Evolutionary conservation across 2,888 invertebrate genomes (phyloP), one percentile per base, ranked within the genome.

Genomic region (Lasioglossum morio): DNA sequence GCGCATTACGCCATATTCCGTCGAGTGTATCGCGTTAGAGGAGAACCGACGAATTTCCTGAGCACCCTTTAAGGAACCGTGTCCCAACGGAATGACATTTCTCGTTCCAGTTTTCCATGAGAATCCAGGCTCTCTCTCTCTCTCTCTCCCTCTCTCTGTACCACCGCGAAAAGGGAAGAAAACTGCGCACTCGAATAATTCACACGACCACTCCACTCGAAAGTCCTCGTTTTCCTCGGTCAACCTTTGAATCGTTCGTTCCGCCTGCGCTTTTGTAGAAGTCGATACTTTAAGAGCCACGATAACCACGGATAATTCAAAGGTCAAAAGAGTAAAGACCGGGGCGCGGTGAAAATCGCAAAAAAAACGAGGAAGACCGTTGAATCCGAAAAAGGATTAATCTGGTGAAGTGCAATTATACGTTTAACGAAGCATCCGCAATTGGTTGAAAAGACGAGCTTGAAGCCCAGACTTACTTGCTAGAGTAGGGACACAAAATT

Each of bases 221-320:
- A 80, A 78, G 82, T 82, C 76, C 85, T 87, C 88, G 88, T 90
- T 89, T 85, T 84, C 84, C 83, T 72, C 79, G 80, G 77, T 84
- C 80, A 89, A 89, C 77, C 90, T 89, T 86, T 88, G 90, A 90
- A 85, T 90, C 86, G 84, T 89, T 84, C 88, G 79, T 89, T 88
- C 83, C 77, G 78, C 83, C 81, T 85, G 88, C 81, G 82, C 75
- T 87, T 87, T 87, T 74, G 70, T 75, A 72, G 80, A 82, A 84
- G 84, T 83, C 87, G 89, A 89, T 89, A 87, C 87, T 81, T 83
- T 73, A 79, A 82, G 81, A 85, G 81, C 60, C 66, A 1, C 46
- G 12, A 85, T 80, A 85, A 85, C 79, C 79, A 76, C 40, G 81
- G 85, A 85, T 81, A 88, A 89, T 85, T 79, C 88, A 85, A 73